phyloP scores from a whole-genome alignment of 1,140 invertebrate species.

The Coenobita brevimanus region DNA sequence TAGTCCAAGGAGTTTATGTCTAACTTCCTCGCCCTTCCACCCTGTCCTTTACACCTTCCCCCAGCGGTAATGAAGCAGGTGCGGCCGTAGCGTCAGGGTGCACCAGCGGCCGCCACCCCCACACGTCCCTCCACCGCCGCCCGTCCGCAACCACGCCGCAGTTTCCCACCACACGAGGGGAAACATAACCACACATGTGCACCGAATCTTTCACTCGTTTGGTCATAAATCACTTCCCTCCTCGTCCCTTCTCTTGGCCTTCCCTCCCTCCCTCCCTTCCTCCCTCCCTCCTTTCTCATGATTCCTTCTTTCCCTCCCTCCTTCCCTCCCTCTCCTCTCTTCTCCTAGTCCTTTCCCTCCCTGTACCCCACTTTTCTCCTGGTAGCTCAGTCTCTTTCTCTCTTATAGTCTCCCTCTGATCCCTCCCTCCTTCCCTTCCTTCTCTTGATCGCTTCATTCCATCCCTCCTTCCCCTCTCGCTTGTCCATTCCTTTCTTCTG shows the following conservation, averaged over 20 bases:
- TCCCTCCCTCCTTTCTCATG: background rate
- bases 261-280: background rate
- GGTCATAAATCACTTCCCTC: constrained; percentile 48
- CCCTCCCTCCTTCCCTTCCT: background rate
- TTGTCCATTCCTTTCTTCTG: background rate
- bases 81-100: background rate
- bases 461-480: background rate
- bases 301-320: background rate
- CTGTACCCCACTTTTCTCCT: too few relatives aligned
- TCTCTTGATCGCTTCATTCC: background rate
- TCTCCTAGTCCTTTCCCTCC: background rate
- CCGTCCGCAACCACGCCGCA: background rate
- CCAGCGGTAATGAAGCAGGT: too few relatives aligned
- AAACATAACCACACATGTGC: constrained; percentile 46
- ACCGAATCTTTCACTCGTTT: constrained; percentile 54
- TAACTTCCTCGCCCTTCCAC: too few relatives aligned
- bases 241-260: background rate
- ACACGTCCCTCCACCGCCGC: background rate
- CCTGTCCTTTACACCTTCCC: background rate
- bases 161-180: constrained; percentile 47
- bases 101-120: background rate
- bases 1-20: too few relatives aligned
- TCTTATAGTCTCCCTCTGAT: too few relatives aligned
- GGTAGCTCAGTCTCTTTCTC: too few relatives aligned
- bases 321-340: too few relatives aligned